Evolutionary conservation across 2,113 vertebrate species (phyloP).

Genomic region (Menidia beryllina): DNA sequence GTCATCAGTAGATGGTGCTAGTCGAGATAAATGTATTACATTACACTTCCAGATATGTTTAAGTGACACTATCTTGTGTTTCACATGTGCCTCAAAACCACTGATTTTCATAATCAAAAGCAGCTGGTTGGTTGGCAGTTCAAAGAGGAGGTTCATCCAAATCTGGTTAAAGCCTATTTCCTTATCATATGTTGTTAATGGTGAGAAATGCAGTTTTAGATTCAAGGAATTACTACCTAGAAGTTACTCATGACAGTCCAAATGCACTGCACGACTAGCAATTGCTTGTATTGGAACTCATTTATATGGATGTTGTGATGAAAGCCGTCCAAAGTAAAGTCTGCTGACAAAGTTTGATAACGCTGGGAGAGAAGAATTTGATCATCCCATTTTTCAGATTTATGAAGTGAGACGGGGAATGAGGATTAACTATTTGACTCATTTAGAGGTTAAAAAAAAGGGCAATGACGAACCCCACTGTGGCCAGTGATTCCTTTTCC

Average conservation of each 20-base stretch:
- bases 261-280: slow-evolving; percentile 9
- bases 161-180: not conserved
- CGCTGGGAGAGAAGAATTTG: slow-evolving; percentile 17
- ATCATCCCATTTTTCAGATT: slow-evolving; percentile 18
- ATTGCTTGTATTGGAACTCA: slow-evolving; percentile 23
- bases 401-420: slow-evolving; percentile 19
- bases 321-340: slow-evolving; percentile 54
- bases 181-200: not conserved
- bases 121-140: slow-evolving; percentile 12
- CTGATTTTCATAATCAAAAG: slow-evolving; percentile 4
- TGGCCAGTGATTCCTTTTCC: not conserved
- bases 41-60: slow-evolving; percentile 15
- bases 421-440: not conserved
- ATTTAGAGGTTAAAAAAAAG: slow-evolving; percentile 12
- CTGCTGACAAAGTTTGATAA: slow-evolving; percentile 26
- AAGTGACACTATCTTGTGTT: not conserved
- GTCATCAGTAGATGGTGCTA: slow-evolving; percentile 15
- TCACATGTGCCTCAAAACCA: slow-evolving; percentile 11
- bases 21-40: slow-evolving; percentile 22
- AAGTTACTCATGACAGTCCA: not conserved
- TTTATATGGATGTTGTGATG: slow-evolving; percentile 2
- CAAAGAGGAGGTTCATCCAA: slow-evolving; percentile 7
- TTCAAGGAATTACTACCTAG: too few species aligned
- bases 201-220: too few species aligned
- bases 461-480: slow-evolving; percentile 2